Evolutionary conservation across 2,797 vertebrate genomes (phyloP).

Genomic region (Muraenolepis orangiensis): DNA sequence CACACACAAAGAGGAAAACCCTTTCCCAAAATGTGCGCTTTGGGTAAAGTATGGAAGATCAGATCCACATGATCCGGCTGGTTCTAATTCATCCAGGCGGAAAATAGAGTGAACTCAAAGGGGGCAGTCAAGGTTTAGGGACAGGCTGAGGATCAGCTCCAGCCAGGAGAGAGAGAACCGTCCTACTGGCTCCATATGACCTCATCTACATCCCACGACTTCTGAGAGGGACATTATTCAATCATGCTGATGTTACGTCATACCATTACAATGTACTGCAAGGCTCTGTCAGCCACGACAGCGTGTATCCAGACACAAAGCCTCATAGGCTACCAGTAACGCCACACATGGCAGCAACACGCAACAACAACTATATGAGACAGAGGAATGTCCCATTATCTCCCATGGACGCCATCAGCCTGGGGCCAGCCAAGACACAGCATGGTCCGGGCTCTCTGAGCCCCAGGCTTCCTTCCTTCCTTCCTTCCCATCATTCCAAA

Average conservation of each 20-base stretch:
- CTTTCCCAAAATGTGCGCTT: neutral
- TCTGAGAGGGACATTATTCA: neutral
- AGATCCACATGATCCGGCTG: neutral
- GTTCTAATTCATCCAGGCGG: no score
- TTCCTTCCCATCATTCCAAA: conserved; percentile 50
- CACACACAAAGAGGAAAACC: no score
- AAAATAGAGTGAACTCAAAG: neutral
- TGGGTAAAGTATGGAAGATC: neutral
- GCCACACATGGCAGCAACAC: neutral
- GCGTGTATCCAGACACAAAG: neutral
- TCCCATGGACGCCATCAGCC: neutral
- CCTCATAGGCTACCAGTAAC: neutral
- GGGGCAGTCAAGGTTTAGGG: neutral
- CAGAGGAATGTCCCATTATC: neutral
- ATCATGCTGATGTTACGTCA: neutral
- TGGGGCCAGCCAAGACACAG: neutral
- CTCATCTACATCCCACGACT: conserved; percentile 12
- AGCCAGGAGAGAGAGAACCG: neutral
- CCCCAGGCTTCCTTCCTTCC: conserved; percentile 37
- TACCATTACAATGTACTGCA: neutral
- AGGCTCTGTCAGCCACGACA: neutral
- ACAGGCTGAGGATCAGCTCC: neutral
- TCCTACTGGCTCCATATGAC: neutral
- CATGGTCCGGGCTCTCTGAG: neutral
- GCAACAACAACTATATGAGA: neutral